Evolutionary conservation across 2,797 vertebrate genomes (phyloP), one percentile per base, ranked within the genome.

Genomic region (Pangasius sanitwongsei): DNA sequence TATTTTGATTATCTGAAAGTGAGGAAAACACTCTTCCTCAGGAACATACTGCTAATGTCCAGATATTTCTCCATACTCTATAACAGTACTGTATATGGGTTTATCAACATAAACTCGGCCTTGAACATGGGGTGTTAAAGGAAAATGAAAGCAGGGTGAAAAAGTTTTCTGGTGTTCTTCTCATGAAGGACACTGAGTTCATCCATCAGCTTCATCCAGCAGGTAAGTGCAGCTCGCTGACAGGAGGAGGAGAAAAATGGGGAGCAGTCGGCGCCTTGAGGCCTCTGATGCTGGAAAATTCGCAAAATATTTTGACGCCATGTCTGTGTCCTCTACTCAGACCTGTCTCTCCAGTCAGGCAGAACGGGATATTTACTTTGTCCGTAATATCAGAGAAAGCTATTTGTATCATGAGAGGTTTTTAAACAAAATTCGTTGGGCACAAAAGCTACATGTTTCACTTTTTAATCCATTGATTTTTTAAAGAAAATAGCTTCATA

Each of bases 181-280:
- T 63, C 23, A 2, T 23, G 61, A 84, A 84, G 83, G 83, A 84
- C 63, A 16, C 2, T 1, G 63, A 31, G 83, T 84, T 84, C 83
- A 84, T 69, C 63, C 63, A 8, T 84, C 83, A 84, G 83, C 83
- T 85, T 15, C 25, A 67, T 84, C 61, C 82, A 31, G 82, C 61
- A 67, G 28, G 44, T 67, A 31, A 85, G n/a, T 34, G 63, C 83
- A 85, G 63, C 13, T 31, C 0, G 37, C 61, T 85, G 83, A 85
- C 83, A 85, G 83, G 16, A 69, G 61, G n/a, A 50, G 18, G 61
- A 69, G 61, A 85, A 31, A 48, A 69, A 85, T 48, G 61, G 61
- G 28, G 41, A 84, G 41, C 82, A 48, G 37, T 48, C 41, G 1
- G 28, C 2, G 28, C 61, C 28, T 84, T 31, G 61, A 84, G 28